Percentiles rank a stretch among this genome's conserved stretches.
These are phyloP conservation scores for Phymanthus crucifer DNA, from an alignment of 92 coral and sea anemone species.

Conservation along the genomic window DNA sequence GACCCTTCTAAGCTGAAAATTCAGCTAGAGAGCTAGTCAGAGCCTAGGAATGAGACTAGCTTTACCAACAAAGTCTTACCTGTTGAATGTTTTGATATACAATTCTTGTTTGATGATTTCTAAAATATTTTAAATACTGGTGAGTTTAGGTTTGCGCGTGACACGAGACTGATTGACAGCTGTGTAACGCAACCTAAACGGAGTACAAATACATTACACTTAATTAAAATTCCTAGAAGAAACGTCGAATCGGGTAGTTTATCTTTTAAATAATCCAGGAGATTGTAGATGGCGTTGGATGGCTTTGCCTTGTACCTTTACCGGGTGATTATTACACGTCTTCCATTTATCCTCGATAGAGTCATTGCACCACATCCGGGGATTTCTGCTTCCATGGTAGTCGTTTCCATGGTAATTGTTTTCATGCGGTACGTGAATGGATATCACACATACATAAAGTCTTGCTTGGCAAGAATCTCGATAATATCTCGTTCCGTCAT, in stretches of 20 bases:
- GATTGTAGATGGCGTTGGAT: not conserved
- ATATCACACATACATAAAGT: slow-evolving; percentile 22
- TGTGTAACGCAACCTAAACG: not conserved
- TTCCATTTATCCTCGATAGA: slow-evolving; percentile 23
- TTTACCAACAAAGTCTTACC: not conserved
- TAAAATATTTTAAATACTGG: not conserved
- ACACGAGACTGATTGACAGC: not conserved
- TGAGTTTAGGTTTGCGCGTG: not conserved
- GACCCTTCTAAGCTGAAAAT: too few relatives aligned
- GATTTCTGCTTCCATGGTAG: slow-evolving; percentile 29
- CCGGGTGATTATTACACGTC: not conserved
- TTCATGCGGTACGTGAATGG: not conserved
- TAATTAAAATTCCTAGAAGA: not conserved
- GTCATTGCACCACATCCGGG: slow-evolving; percentile 10
- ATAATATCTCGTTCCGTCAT: slow-evolving; percentile 21
- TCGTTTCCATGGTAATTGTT: slow-evolving; percentile 10
- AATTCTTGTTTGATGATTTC: not conserved
- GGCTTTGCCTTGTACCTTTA: not conserved
- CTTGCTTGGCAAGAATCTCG: slow-evolving; percentile 48
- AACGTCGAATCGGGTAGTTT: not conserved
- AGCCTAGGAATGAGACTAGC: too few relatives aligned
- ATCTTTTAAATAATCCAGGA: slow-evolving; percentile 4
- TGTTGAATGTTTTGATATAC: not conserved
- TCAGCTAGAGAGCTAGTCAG: too few relatives aligned
- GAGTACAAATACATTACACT: not conserved